phyloP scores from a whole-genome alignment of 2,113 vertebrate species.

The Oncorhynchus kisutch region DNA sequence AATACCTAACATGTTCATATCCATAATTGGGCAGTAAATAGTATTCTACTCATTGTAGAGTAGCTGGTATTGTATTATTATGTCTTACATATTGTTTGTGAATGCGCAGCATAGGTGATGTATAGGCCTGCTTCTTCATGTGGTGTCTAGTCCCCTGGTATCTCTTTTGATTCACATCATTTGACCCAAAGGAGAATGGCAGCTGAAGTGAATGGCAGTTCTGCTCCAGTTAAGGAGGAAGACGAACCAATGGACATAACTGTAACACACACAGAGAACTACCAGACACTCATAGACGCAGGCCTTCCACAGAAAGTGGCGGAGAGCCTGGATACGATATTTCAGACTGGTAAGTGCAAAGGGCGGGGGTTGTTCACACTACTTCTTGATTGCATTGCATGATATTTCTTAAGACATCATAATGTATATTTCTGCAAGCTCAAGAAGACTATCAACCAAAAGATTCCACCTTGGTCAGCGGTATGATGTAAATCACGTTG shows the following conservation, averaged over 20 bases:
- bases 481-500: background rate
- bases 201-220: conserved; percentile 93
- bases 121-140: conserved; percentile 19
- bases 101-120: background rate
- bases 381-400: background rate
- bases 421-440: background rate
- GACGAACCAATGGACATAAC: conserved; percentile 88
- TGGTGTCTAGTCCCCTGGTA: background rate
- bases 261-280: conserved; percentile 84
- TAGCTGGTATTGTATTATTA: too few species aligned
- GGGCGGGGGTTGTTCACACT: too few species aligned
- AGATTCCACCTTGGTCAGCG: background rate
- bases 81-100: too few species aligned
- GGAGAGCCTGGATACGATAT: conserved; percentile 90
- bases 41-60: too few species aligned
- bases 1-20: background rate
- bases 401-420: background rate
- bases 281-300: conserved; percentile 87
- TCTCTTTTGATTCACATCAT: background rate
- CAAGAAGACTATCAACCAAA: background rate
- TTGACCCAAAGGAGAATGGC: conserved; percentile 74
- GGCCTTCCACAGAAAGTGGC: conserved; percentile 89
- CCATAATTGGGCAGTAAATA: too few species aligned
- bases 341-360: conserved; percentile 82
- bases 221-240: conserved; percentile 85